A percentile compares a stretch with the other conserved stretches of the same genome.
These are phyloP conservation scores for Neocloeon triangulifer DNA, from an alignment of 1,140 invertebrate genomes.

Conservation along the genomic window DNA sequence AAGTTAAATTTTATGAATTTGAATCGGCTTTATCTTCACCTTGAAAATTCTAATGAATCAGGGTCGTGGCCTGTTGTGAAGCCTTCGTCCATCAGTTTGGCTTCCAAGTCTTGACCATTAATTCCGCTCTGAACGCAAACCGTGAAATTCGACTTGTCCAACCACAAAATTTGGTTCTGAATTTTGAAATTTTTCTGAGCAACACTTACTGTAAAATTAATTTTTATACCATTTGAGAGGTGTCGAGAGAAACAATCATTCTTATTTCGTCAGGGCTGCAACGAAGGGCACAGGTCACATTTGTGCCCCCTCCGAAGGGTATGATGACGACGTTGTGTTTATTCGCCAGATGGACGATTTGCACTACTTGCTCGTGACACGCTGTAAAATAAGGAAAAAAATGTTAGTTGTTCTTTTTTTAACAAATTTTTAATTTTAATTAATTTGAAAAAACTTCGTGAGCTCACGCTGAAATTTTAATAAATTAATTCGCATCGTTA, in stretches of 20 bases:
- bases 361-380: constrained; percentile 58
- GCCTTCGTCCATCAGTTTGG: constrained; percentile 14
- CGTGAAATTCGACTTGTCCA: constrained; percentile 34
- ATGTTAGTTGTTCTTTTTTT: too few relatives aligned
- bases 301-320: constrained; percentile 91
- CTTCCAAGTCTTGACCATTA: constrained; percentile 31
- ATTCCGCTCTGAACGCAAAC: constrained; percentile 29
- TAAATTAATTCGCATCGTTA: too few relatives aligned
- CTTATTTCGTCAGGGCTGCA: constrained; percentile 69
- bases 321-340: constrained; percentile 62
- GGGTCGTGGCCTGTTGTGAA: constrained; percentile 34
- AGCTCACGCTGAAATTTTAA: too few relatives aligned
- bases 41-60: constrained; percentile 38
- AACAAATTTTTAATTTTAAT: too few relatives aligned
- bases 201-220: too few relatives aligned
- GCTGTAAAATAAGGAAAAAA: too few relatives aligned
- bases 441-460: too few relatives aligned
- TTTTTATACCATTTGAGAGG: constrained; percentile 86
- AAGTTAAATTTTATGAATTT: too few relatives aligned
- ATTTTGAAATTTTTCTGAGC: too few relatives aligned
- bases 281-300: constrained; percentile 72
- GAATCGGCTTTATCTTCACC: too few relatives aligned
- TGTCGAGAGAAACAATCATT: constrained; percentile 82
- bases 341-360: constrained; percentile 57
- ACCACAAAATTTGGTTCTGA: constrained; percentile 27